phyloP scores from a whole-genome alignment of 2,797 vertebrate species.

The Dryobates pubescens region DNA sequence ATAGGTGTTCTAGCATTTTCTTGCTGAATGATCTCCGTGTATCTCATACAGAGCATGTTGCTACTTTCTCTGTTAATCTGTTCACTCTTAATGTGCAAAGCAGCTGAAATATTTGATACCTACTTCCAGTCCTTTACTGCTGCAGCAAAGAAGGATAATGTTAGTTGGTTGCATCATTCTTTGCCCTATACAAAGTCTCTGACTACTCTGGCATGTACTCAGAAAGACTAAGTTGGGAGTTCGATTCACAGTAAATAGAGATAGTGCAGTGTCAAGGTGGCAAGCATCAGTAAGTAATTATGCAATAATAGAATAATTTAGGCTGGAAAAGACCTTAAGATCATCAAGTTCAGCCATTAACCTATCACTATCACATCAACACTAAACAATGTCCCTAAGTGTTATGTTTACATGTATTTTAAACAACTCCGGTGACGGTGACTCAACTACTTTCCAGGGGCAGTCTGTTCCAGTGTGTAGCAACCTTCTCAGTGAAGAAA shows the following conservation, averaged over 20 bases:
- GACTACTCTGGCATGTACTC: not conserved
- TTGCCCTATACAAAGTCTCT: not conserved
- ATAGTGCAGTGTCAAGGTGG: not conserved
- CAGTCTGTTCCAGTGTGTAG: no score
- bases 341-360: no score
- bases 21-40: not conserved
- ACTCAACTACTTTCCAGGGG: no score
- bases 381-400: no score
- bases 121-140: not conserved
- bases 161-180: not conserved
- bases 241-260: not conserved
- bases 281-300: not conserved
- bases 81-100: not conserved
- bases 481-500: no score
- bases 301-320: not conserved
- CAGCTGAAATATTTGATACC: not conserved
- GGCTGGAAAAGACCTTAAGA: no score
- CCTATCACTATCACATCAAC: no score
- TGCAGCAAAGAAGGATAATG: not conserved
- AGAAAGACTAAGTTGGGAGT: not conserved
- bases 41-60: not conserved
- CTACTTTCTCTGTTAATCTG: not conserved
- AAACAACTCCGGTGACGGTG: no score
- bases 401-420: no score
- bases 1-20: not conserved